Conservation (phyloP, 1,140 invertebrate species). For the Drosophila aff. region DNA sequence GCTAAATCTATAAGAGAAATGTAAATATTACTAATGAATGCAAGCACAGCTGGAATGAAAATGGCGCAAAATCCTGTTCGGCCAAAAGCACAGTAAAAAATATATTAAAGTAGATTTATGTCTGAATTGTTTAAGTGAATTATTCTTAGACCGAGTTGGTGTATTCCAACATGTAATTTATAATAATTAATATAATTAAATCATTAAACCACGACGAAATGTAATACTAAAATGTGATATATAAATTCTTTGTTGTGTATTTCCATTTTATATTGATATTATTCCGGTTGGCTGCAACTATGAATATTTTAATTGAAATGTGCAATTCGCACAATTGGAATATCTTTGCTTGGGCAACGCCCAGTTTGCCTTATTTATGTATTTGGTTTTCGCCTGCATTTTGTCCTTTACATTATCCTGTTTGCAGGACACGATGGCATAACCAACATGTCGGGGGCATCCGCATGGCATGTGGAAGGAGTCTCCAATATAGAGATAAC, state of each 20-base stretch:
- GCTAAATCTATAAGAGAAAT: constrained; percentile 15
- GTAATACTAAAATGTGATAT: neutral
- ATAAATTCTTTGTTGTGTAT: neutral
- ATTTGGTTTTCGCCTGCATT: constrained; percentile 65
- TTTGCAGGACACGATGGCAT: constrained; percentile 62
- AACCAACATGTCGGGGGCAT: constrained; percentile 2
- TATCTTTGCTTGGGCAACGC: constrained; percentile 1
- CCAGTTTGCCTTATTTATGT: constrained; percentile 28
- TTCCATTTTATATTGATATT: constrained; percentile 7
- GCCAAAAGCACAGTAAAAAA: neutral
- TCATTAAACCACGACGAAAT: too few relatives aligned
- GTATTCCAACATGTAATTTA: neutral
- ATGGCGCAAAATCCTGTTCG: neutral
- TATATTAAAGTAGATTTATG: neutral
- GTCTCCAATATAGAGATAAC: constrained; percentile 6
- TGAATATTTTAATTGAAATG: constrained; percentile 56
- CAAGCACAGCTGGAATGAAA: constrained; percentile 13
- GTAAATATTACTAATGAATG: constrained; percentile 11
- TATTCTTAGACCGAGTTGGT: neutral
- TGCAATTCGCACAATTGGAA: constrained; percentile 39
- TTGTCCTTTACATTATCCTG: constrained; percentile 48
- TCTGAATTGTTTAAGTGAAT: neutral
- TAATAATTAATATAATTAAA: neutral
- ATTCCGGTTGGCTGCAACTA: constrained; percentile 8
- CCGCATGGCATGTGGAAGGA: neutral